A percentile compares a stretch with the other conserved stretches of the same genome.
These are phyloP conservation scores for Poecile montanus DNA, from an alignment of 2,797 vertebrate genomes.

Conservation along the genomic window DNA sequence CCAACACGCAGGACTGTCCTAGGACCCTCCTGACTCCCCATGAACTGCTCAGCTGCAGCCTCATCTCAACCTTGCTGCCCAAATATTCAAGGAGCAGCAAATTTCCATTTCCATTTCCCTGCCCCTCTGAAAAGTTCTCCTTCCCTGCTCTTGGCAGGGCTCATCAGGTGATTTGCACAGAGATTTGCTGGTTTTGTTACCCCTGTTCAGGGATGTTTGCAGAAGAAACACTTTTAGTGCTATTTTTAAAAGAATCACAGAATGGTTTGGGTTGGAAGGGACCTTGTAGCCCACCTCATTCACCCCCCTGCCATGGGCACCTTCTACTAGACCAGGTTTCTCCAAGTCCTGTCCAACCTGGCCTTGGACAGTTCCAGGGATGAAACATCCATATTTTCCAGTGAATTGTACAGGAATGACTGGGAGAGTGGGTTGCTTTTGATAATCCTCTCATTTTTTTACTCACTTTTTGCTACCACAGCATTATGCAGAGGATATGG, in stretches of 20 bases:
- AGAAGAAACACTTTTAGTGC: background rate
- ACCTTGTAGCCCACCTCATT: background rate
- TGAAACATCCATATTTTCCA: background rate
- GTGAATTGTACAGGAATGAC: background rate
- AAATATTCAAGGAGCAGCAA: background rate
- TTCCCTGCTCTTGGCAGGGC: background rate
- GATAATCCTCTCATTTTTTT: background rate
- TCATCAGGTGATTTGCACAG: background rate
- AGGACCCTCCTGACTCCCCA: background rate
- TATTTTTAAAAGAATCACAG: background rate
- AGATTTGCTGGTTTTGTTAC: background rate
- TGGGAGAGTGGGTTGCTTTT: background rate
- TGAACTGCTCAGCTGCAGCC: background rate
- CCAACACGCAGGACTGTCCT: background rate
- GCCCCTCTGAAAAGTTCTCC: background rate
- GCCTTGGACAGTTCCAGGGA: background rate
- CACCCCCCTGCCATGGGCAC: background rate
- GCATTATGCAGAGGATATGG: background rate
- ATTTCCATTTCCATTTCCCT: background rate
- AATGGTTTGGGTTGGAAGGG: background rate
- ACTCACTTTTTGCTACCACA: background rate
- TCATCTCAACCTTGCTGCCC: background rate
- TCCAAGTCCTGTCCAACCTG: background rate
- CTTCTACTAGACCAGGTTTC: rapidly evolving
- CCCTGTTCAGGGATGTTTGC: background rate